A percentile compares a stretch with the other conserved stretches of the same genome.
phyloP scores from a whole-genome alignment of 2,113 vertebrate species.

The Macrotus californicus region DNA sequence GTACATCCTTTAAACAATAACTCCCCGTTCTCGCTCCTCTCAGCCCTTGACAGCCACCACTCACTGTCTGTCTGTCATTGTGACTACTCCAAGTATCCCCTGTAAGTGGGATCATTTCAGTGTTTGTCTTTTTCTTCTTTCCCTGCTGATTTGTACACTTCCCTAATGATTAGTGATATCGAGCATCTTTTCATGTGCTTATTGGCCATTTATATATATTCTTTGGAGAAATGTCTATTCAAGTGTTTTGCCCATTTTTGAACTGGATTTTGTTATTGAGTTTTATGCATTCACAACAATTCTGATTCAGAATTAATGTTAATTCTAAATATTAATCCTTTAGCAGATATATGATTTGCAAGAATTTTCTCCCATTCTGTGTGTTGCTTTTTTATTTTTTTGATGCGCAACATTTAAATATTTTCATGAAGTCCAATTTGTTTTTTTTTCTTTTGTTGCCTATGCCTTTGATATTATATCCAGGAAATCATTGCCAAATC shows the following conservation, averaged over 20 bases:
- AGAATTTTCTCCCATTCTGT: neutral
- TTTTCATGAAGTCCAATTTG: neutral
- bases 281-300: neutral
- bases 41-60: too few relatives aligned
- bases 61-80: neutral
- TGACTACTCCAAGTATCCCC: neutral
- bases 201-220: neutral
- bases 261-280: neutral
- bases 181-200: neutral
- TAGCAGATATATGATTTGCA: neutral
- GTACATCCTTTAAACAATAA: neutral
- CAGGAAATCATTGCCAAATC: neutral
- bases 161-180: neutral
- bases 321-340: neutral
- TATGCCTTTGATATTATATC: neutral
- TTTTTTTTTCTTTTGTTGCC: neutral
- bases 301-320: neutral
- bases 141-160: neutral
- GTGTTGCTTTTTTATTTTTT: neutral
- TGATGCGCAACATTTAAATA: neutral
- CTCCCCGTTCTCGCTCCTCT: neutral
- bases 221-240: neutral
- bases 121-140: neutral
- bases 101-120: neutral
- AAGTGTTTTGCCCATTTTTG: neutral